A percentile compares a stretch with the other conserved stretches of the same genome.
phyloP scores from a whole-genome alignment of 2,888 invertebrate genomes.

The Heliothis peltigera region DNA sequence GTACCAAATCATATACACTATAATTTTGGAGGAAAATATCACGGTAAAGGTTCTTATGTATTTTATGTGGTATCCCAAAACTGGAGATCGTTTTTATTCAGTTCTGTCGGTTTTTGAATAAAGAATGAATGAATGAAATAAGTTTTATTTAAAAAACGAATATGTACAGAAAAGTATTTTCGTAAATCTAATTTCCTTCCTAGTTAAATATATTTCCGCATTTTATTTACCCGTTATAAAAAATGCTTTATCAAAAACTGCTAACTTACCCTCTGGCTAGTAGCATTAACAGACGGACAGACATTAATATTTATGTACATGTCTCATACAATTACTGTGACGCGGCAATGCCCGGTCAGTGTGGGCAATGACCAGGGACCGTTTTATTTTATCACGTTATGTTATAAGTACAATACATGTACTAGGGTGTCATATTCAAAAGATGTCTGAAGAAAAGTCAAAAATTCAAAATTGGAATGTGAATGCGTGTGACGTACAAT shows the following conservation, averaged over 20 bases:
- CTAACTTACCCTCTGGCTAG: neutral
- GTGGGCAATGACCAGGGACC: constrained; percentile 23
- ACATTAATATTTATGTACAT: constrained; percentile 74
- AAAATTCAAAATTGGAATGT: too few species aligned
- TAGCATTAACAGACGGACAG: constrained; percentile 36
- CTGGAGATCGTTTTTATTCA: constrained; percentile 1
- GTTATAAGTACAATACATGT: neutral
- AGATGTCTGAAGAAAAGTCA: too few species aligned
- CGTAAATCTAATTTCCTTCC: neutral
- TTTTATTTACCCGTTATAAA: neutral
- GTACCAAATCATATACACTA: constrained; percentile 62
- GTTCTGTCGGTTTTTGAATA: constrained; percentile 25
- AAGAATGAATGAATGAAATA: constrained; percentile 15
- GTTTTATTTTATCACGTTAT: constrained; percentile 3
- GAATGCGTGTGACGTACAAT: neutral
- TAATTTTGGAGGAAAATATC: constrained; percentile 59
- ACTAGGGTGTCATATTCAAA: neutral
- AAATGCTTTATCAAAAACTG: neutral
- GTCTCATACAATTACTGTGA: constrained; percentile 74
- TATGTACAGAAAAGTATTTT: neutral
- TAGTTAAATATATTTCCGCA: neutral
- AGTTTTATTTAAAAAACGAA: neutral
- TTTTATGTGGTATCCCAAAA: constrained; percentile 51
- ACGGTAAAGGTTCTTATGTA: constrained; percentile 45
- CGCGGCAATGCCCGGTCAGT: neutral